These are phyloP conservation scores for Entomyzon cyanotis DNA, from an alignment of 2,113 vertebrate species.

Conservation along the genomic window DNA sequence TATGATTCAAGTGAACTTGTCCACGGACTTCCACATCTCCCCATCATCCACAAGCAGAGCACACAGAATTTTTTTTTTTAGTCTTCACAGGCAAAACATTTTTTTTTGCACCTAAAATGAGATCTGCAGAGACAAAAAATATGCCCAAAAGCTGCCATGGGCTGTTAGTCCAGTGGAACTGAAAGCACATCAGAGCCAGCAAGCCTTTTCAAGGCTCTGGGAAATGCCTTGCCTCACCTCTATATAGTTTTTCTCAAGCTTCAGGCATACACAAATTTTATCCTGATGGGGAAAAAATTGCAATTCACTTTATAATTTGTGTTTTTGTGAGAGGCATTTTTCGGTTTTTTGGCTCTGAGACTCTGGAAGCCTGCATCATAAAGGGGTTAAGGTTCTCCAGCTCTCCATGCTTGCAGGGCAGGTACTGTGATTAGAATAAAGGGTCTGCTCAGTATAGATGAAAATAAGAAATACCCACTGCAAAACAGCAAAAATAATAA, in stretches of 20 bases:
- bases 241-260: neutral
- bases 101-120: neutral
- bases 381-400: neutral
- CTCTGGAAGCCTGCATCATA: neutral
- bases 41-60: neutral
- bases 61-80: neutral
- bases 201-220: neutral
- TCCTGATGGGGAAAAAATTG: neutral
- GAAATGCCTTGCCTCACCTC: neutral
- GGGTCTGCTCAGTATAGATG: neutral
- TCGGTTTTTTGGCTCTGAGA: neutral
- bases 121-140: neutral
- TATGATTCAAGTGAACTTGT: neutral
- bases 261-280: neutral
- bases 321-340: neutral
- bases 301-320: neutral
- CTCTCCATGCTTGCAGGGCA: neutral
- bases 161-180: neutral
- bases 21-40: neutral
- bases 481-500: neutral
- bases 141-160: neutral
- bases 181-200: neutral
- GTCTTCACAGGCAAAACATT: neutral
- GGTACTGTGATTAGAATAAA: neutral
- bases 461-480: neutral